Evolutionary conservation across 2,113 vertebrate genomes (phyloP), one percentile per base, ranked within the genome.

Genomic region (Polypterus bichir): DNA sequence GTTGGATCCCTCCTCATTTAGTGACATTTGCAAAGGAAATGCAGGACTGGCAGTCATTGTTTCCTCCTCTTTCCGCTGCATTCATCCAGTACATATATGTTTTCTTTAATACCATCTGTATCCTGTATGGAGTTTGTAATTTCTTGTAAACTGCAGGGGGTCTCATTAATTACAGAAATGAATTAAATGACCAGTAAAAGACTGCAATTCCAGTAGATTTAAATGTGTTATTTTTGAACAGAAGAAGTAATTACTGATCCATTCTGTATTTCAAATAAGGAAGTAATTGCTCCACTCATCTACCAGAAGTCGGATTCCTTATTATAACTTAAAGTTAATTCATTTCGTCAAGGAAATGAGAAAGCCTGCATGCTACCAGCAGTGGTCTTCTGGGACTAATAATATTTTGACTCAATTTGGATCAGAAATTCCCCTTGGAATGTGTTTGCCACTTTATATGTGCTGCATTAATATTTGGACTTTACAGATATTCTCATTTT

Each of bases 261-360:
- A 57, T 70, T 83, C 77, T 77, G 69, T 69, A 67, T 72, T 61
- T 61, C 62, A 62, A 74, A 68, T 80, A 66, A 65, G 72, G 75
- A 79, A 58, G 57, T 66, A 80, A 80, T 69, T 58, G 46, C 67
- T 70, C 64, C 67, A 49, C 62, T 81, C 65, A 72, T 71, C 76
- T 67, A 68, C 46, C 73, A 62, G 74, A 78, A 63, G 60, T 75
- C 51, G 67, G 74, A 71, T 49, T 69, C 73, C 60, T 68, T 65
- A 64, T 78, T 78, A 77, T 69, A 79, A 69, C 73, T 69, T 72
- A 78, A 79, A 78, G 75, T 74, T 84, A 85, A 85, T 82, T 62
- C 68, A 78, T 80, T 78, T 71, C 67, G 75, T 78, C 66, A 79
- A 70, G 61, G 66, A 76, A 83, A 70, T 62, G 65, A 62, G 74